Percentiles rank a stretch among this genome's conserved stretches.
Conservation (phyloP, 2,888 invertebrate genomes). For the Cataglyphis altisquamis region DNA sequence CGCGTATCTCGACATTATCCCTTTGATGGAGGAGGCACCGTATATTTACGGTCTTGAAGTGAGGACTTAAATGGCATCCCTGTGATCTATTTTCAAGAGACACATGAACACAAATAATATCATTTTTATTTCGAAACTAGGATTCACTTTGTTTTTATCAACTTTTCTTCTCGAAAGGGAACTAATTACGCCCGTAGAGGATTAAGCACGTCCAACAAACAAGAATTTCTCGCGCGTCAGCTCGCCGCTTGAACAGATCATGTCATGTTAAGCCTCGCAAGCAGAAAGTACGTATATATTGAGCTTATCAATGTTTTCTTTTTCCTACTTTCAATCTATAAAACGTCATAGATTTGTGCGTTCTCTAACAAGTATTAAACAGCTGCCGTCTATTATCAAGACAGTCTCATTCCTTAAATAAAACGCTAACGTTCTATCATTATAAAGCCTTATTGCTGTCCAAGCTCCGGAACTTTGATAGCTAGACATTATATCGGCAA, state of each 20-base stretch:
- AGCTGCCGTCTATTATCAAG: background rate
- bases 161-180: constrained; percentile 35
- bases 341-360: background rate
- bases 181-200: constrained; percentile 48
- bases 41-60: constrained; percentile 32
- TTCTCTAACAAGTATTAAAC: background rate
- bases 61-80: constrained; percentile 5
- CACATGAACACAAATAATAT: background rate
- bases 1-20: constrained; percentile 40
- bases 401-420: constrained; percentile 12
- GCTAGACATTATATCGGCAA: constrained; percentile 46
- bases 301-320: background rate
- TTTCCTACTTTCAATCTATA: background rate
- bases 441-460: constrained; percentile 13
- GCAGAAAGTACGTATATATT: constrained; percentile 11
- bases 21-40: constrained; percentile 6
- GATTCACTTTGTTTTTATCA: constrained; percentile 30
- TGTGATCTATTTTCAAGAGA: constrained; percentile 27
- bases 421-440: constrained; percentile 44
- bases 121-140: constrained; percentile 32
- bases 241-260: background rate
- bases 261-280: background rate
- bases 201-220: constrained; percentile 53
- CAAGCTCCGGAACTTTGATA: constrained; percentile 41
- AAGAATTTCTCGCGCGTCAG: constrained; percentile 41